phyloP scores from a whole-genome alignment of 2,113 vertebrate genomes.

The Orcinus orca region DNA sequence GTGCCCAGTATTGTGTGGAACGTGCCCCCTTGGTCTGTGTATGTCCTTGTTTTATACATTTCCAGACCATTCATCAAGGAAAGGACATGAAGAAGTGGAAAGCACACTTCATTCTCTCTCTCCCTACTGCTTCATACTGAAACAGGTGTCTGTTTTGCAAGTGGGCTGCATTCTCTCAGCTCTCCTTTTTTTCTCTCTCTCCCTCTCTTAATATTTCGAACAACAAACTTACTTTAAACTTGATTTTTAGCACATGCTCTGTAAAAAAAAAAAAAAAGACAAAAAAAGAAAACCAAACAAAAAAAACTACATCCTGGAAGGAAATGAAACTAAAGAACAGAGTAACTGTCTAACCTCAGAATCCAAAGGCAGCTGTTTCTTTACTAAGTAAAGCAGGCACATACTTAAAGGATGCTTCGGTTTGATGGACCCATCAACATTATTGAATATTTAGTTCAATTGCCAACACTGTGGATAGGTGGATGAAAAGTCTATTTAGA shows the following conservation, averaged over 20 bases:
- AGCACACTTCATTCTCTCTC: conserved; percentile 61
- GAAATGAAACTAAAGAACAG: conserved; percentile 68
- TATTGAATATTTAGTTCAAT: not conserved
- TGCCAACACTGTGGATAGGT: not conserved
- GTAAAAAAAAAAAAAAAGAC: not conserved
- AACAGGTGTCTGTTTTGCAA: conserved; percentile 83
- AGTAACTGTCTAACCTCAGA: conserved; percentile 65
- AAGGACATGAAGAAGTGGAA: conserved; percentile 76
- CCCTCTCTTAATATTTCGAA: not conserved
- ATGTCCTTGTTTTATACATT: conserved; percentile 81
- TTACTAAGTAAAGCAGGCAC: conserved; percentile 54
- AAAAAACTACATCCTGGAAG: conserved; percentile 58
- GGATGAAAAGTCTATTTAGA: conserved; percentile 60
- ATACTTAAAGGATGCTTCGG: not conserved
- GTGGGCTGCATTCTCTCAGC: conserved; percentile 78
- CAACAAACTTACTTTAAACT: conserved; percentile 58
- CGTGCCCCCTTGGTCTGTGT: conserved; percentile 84
- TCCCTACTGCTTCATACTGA: conserved; percentile 66
- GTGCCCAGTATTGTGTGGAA: conserved; percentile 79
- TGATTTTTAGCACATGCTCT: conserved; percentile 49
- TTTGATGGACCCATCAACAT: not conserved
- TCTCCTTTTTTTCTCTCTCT: not conserved
- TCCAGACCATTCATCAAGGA: conserved; percentile 78
- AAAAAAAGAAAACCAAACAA: not conserved
- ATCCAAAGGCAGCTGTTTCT: conserved; percentile 25